Conservation (phyloP, 2,888 invertebrate genomes). For the Drosophila borborema region DNA sequence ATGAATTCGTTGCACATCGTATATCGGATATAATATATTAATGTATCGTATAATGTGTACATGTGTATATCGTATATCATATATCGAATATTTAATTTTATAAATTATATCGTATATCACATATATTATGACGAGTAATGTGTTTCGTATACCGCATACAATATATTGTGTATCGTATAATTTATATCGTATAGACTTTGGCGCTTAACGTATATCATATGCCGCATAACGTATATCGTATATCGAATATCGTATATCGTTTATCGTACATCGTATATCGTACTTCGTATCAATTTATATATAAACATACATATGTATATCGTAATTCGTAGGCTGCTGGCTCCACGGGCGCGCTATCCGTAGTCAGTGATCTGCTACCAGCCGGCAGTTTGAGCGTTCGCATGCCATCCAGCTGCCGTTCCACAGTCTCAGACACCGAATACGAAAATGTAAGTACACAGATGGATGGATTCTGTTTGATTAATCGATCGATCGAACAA, state of each 20-base stretch:
- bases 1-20: not conserved
- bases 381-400: conserved; percentile 86
- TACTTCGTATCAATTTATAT: conserved; percentile 10
- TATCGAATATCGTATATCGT: conserved; percentile 1
- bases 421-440: conserved; percentile 97
- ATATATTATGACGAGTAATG: not conserved
- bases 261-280: not conserved
- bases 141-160: not conserved
- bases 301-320: conserved; percentile 49
- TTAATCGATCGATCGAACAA: conserved; percentile 10
- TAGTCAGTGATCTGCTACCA: conserved; percentile 87
- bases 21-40: conserved; percentile 10
- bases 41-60: conserved; percentile 1
- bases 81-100: conserved; percentile 17
- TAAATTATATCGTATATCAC: conserved; percentile 6
- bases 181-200: conserved; percentile 1
- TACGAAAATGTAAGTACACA: conserved; percentile 92
- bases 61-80: conserved; percentile 18
- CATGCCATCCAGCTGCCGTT: conserved; percentile 91
- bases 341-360: conserved; percentile 87
- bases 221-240: not conserved
- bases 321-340: conserved; percentile 87
- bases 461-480: conserved; percentile 5
- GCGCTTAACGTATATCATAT: conserved; percentile 1
- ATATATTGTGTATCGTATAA: conserved; percentile 4